phyloP scores from a whole-genome alignment of 2,888 invertebrate genomes.

The Polyommatus icarus region DNA sequence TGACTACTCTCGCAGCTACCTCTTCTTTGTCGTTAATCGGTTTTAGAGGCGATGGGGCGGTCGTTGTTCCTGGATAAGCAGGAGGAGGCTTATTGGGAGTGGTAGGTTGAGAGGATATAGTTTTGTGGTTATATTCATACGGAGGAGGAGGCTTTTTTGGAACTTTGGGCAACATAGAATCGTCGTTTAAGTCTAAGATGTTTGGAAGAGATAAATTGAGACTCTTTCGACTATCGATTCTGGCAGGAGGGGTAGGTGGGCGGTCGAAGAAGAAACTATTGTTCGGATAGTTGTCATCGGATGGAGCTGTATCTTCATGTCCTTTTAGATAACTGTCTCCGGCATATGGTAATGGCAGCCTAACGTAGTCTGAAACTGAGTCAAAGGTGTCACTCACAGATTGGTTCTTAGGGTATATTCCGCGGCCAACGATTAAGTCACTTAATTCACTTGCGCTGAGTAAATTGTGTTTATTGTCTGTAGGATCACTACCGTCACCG shows the following conservation, averaged over 20 bases:
- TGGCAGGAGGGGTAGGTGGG: constrained; percentile 85
- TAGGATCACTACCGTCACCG: constrained; percentile 94
- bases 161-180: constrained; percentile 50
- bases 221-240: constrained; percentile 82
- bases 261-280: constrained; percentile 73
- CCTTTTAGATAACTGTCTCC: constrained; percentile 81
- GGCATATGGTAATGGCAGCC: constrained; percentile 82
- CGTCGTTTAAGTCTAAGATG: constrained; percentile 65
- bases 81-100: constrained; percentile 81
- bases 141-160: constrained; percentile 84
- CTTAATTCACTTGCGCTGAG: constrained; percentile 91
- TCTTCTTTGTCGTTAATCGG: constrained; percentile 79
- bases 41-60: constrained; percentile 50
- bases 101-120: constrained; percentile 61
- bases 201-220: constrained; percentile 72
- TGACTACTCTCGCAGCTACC: constrained; percentile 87
- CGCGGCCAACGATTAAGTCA: constrained; percentile 89
- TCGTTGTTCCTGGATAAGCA: constrained; percentile 80
- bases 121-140: constrained; percentile 83
- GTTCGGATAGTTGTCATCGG: constrained; percentile 75
- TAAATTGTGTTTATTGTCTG: constrained; percentile 87
- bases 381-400: constrained; percentile 92
- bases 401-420: constrained; percentile 85
- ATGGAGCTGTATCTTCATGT: constrained; percentile 81
- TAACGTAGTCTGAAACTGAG: constrained; percentile 94